Base-by-base conservation (phyloP, 2,888 invertebrate species). In the Macrosiphum euphorbiae region DNA sequence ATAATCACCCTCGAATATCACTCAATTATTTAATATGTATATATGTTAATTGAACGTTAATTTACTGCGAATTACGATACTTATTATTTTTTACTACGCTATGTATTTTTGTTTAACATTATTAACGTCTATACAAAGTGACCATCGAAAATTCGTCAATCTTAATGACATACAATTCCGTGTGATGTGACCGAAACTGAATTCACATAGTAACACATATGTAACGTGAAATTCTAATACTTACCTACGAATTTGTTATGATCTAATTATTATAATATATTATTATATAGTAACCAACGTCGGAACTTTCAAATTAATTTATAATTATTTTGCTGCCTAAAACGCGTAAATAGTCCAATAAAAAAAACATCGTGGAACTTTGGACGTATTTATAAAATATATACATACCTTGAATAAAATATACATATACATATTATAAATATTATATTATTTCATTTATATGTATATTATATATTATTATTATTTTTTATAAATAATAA, bases 231-330 rank as follows among this genome's bases (percentile, higher is more conserved):
- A 78, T 78, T 78, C 78, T 78, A 78, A 78, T 55, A 58, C 44
- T 58, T 89, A 58, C 44, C 44, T 61, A 89, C 44, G 44, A 44
- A 58, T 89, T 89, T 89, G 41, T 41, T 88, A 44, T 44, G 28
- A 58, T 41, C 78, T 78, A 89, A 44, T 89, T 58, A 61, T 89
- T 55, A 89, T 58, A 58, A 89, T 89, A 44, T 89, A 28, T 86
- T 89, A 58, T 20, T 78, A 78, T 78, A n/a, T 35, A 35, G 58
- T 44, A 58, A 89, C 41, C 44, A 44, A 16, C 28, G 58, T 58
- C 41, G 16, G 10, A 44, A 44, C 67, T 78, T 78, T 78, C 78
- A 35, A 78, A 41, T 35, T 41, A 16, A 89, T 58, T 89, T 11
- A 35, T n/a, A 58, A 58, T 44, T 35, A 58, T 58, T 58, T 89